Evolutionary conservation across 2,888 invertebrate species (phyloP).

Genomic region (Drosophila multiciliata): DNA sequence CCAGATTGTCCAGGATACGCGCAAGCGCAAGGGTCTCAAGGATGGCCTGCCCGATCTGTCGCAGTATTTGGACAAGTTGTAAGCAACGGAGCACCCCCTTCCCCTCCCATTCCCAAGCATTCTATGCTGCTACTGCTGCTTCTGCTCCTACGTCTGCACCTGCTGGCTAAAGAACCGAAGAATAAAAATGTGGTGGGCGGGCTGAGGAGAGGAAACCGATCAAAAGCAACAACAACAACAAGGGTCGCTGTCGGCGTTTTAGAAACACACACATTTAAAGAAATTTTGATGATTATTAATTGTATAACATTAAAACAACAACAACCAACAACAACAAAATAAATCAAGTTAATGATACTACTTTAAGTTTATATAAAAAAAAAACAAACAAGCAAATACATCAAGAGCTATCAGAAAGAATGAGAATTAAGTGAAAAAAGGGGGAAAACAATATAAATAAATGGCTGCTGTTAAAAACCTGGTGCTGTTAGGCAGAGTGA

Average conservation of each 20-base stretch:
- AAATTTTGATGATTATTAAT: conserved; percentile 79
- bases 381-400: conserved; percentile 32
- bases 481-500: background rate
- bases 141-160: conserved; percentile 28
- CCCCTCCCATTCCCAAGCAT: background rate
- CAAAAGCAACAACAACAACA: conserved; percentile 36
- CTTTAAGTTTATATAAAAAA: conserved; percentile 72
- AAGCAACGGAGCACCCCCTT: conserved; percentile 85
- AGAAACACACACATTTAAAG: conserved; percentile 68
- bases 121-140: background rate
- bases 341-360: conserved; percentile 79
- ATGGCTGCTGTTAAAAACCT: background rate
- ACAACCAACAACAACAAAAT: conserved; percentile 62
- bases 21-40: conserved; percentile 99
- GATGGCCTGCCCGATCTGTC: conserved; percentile 97
- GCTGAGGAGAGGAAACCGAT: conserved; percentile 21
- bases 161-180: conserved; percentile 47
- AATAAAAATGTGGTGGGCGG: conserved; percentile 6
- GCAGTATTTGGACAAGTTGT: conserved; percentile 99
- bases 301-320: conserved; percentile 75
- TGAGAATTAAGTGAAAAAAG: conserved; percentile 5
- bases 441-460: background rate
- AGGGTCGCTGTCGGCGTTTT: conserved; percentile 67
- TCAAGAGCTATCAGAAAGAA: conserved; percentile 29
- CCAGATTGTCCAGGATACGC: conserved; percentile 94